Evolutionary conservation across 2,888 invertebrate species (phyloP), one percentile per base, ranked within the genome.

Genomic region (Rhagonycha fulva): DNA sequence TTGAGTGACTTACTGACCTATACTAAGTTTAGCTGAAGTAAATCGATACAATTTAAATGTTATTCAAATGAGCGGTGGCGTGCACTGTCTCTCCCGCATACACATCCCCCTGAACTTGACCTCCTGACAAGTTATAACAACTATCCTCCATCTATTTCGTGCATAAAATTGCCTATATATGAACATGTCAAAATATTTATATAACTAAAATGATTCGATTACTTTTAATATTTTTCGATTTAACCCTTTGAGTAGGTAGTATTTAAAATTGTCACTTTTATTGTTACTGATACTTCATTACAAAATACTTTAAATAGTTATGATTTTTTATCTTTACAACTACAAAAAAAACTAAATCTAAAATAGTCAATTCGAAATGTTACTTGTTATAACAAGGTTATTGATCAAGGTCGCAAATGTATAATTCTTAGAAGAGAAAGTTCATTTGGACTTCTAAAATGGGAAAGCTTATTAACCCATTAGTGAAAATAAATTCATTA

Each of bases 1-100:
- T 81, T 79, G 80, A 79, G 77, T 78, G 77, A 72, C 77, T 76
- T 75, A 73, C 79, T 81, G 83, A 83, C 83, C 83, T 83, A 83
- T 81, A 81, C 83, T 82, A 83, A 83, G 82, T 83, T 83, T 79
- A 78, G 79, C 80, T 77, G 79, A 76, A 77, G 76, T 79, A 82
- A 80, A 83, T 83, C 82, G 82, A 83, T 82, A 81, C 78, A 82
- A 82, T 83, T 82, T 82, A 83, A 83, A 83, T 83, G 82, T 82
- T 83, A 83, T 83, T 82, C 82, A 82, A 83, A 83, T 83, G 82
- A 82, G 82, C 81, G 79, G 80, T 82, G 78, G 79, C 80, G 81
- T 80, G 79, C 78, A 79, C 78, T 78, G 79, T 78, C 81, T 79
- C 80, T 80, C 78, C 79, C 77, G 80, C 82, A 80, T 80, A 79